Evolutionary conservation across 1,140 invertebrate species (phyloP), one percentile per base, ranked within the genome.

Genomic region (Temnothorax nylanderi): DNA sequence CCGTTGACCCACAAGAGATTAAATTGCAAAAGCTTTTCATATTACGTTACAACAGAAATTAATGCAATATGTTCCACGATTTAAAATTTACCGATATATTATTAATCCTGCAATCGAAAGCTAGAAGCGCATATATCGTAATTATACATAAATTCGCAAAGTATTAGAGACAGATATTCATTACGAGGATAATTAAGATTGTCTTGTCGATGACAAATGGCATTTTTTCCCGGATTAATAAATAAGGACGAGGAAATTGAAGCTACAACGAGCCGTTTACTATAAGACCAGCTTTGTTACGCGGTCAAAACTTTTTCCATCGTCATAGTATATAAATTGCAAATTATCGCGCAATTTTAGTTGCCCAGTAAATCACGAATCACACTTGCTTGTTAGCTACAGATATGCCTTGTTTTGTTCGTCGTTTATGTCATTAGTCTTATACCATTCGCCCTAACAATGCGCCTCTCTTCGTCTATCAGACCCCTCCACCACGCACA

Each of bases 11-110:
- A 84, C 80, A 84, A 84, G 69, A 84, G 69, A 84, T 84, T 84
- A 84, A 84, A 84, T 84, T 84, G 80, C 80, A 60, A 75, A 75
- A 84, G 80, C 80, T 84, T 84, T 84, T 75, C 80, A 47, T 84
- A 62, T 49, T 74, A n/a, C 18, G 41, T 56, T 60, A 49, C 54
- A 47, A 47, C 69, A 16, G 80, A 62, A 60, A 74, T 84, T 84
- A 84, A 84, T 74, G 56, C 80, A 84, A 84, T 75, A 75, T 62
- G n/a, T 62, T 60, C 32, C 54, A 47, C 18, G 41, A 62, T 75
- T 84, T 26, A 34, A 74, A 74, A 84, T 75, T 84, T 10, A 58
- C 69, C 54, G 41, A 84, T 60, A 74, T 34, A 75, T 74, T 84
- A 84, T 74, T 84, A 84, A 49, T 41, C 10, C 26, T 34, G 10